phyloP scores from a whole-genome alignment of 2,797 vertebrate species.

The Acestrorhynchus altus region DNA sequence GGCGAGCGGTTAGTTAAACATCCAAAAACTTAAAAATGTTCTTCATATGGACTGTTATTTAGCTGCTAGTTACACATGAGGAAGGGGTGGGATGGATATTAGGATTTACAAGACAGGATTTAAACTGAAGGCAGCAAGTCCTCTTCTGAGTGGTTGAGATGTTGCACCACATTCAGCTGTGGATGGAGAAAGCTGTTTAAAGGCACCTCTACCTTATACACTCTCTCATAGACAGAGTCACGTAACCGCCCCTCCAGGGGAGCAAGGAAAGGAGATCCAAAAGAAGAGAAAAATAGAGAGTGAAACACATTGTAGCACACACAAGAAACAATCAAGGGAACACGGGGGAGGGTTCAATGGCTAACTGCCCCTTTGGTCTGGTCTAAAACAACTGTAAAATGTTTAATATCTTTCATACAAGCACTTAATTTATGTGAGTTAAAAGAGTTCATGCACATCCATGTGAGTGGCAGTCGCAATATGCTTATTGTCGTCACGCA shows the following conservation, averaged over 20 bases:
- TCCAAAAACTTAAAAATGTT: conserved; percentile 40
- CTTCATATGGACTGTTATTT: conserved; percentile 35
- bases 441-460: conserved; percentile 16
- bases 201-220: conserved; percentile 78
- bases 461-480: neutral
- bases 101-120: conserved; percentile 40
- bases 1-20: conserved; percentile 76
- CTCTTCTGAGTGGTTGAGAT: conserved; percentile 48
- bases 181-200: conserved; percentile 27
- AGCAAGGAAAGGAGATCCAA: conserved; percentile 55
- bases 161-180: conserved; percentile 36
- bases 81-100: conserved; percentile 21
- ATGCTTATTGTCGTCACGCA: no score
- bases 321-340: conserved; percentile 5
- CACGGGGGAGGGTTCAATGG: neutral
- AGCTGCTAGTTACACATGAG: conserved; percentile 29
- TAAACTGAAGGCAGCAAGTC: conserved; percentile 46
- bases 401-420: neutral
- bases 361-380: neutral
- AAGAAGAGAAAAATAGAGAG: conserved; percentile 59
- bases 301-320: conserved; percentile 32
- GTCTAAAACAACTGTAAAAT: neutral
- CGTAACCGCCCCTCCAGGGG: conserved; percentile 77
- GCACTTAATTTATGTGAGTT: neutral
- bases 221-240: conserved; percentile 77